These are phyloP conservation scores for Andrena haemorrhoa DNA, from an alignment of 2,888 invertebrate genomes.

Conservation along the genomic window DNA sequence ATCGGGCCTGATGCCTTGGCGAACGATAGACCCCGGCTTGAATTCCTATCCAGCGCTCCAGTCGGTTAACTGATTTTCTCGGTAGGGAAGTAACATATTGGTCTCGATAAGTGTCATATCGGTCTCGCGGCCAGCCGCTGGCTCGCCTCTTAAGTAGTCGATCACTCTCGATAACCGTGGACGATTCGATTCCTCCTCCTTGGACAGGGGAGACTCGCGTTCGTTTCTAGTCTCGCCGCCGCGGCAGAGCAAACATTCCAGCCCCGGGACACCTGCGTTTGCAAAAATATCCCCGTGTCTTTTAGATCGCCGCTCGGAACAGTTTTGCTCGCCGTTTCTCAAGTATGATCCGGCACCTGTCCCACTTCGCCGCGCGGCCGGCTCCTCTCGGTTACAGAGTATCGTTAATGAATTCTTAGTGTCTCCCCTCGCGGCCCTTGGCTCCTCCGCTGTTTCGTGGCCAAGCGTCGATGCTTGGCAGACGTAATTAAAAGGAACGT, in stretches of 20 bases:
- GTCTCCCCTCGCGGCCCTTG: constrained; percentile 13
- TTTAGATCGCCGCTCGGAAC: constrained; percentile 6
- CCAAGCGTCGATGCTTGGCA: constrained; percentile 58
- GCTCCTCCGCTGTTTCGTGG: constrained; percentile 53
- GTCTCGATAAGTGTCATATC: no score
- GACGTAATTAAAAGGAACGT: constrained; percentile 71
- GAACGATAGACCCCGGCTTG: background rate
- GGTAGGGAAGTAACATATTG: no score
- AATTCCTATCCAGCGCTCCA: no score
- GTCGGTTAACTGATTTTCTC: no score
- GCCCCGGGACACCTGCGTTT: constrained; percentile 28
- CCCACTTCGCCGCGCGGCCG: constrained; percentile 48
- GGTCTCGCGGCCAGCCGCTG: background rate
- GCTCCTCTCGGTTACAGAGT: constrained; percentile 44
- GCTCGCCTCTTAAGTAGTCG: background rate
- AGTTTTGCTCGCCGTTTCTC: constrained; percentile 18
- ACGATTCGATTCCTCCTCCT: background rate
- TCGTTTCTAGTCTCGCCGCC: background rate
- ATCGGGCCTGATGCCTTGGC: background rate
- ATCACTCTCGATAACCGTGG: background rate
- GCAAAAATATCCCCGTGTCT: constrained; percentile 21
- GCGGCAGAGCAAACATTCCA: constrained; percentile 3
- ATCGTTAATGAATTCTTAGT: constrained; percentile 66
- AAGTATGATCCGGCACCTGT: constrained; percentile 59
- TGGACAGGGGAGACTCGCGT: background rate